Evolutionary conservation across 2,797 vertebrate species (phyloP).

Genomic region (Hydrocynus forskahlii): DNA sequence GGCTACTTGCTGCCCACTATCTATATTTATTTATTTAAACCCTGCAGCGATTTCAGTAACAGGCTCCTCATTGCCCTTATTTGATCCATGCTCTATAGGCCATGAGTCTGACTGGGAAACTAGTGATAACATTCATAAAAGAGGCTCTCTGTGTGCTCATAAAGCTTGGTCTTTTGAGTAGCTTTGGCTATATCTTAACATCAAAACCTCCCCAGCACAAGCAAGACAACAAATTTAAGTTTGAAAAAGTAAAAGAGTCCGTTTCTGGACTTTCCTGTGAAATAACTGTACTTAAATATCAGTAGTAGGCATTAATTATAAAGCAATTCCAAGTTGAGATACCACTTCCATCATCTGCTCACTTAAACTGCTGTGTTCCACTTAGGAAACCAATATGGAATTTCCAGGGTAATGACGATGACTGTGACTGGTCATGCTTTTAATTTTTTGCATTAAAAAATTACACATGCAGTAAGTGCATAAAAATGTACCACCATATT

Average conservation of each 20-base stretch:
- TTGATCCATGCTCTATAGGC: conserved; percentile 11
- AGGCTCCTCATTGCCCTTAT: neutral
- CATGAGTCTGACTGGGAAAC: neutral
- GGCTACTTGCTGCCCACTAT: neutral
- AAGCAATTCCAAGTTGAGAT: too few relatives aligned
- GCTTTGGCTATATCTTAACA: neutral
- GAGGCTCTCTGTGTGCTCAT: conserved; percentile 15
- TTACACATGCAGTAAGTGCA: too few relatives aligned
- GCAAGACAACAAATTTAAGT: neutral
- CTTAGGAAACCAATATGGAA: too few relatives aligned
- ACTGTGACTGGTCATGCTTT: too few relatives aligned
- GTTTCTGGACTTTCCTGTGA: neutral
- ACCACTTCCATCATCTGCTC: too few relatives aligned
- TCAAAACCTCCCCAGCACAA: neutral
- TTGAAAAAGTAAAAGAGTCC: neutral
- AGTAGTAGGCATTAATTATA: too few relatives aligned
- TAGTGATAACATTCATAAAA: conserved; percentile 7
- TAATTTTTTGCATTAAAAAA: too few relatives aligned
- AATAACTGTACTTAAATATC: neutral
- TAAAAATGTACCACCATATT: too few relatives aligned
- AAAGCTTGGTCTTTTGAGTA: neutral
- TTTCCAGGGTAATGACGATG: too few relatives aligned
- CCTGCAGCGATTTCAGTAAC: neutral
- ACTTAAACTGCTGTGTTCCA: too few relatives aligned
- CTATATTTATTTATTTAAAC: conserved; percentile 3